Base-by-base conservation (phyloP, 37 sponge, comb jelly and placozoan species). In the Chondrilla cf. caribensis region DNA sequence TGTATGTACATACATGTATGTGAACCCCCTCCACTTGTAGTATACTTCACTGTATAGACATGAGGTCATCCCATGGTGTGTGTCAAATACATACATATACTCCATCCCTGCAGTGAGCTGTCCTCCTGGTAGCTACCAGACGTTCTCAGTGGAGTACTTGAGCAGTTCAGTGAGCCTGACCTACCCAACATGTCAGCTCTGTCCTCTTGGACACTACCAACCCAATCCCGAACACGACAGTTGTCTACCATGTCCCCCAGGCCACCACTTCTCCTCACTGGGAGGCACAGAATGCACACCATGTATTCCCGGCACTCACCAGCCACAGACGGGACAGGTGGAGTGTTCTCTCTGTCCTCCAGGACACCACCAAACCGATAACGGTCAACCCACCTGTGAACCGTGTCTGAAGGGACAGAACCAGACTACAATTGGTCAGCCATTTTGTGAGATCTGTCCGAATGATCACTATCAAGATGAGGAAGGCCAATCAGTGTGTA, bases 121-220 rank as follows among this genome's bases (percentile, higher is more conserved):
- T 26, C 11, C 68, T 67, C 68, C 68, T 26, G 68, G 68, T 33
- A 67, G 33, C 35, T 67, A 33, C 68, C 68, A 67, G 68, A 33
- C 68, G 33, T 67, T 31, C 35, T 28, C 68, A 4, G 68, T 29
- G 26, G 68, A 67, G 33, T 33, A 31, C 35, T 33, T 67, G 68
- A 33, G 35, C 68, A 29, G 33, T 5, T 31, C 68, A 17, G 35
- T 33, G 32, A 67, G 33, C 32, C 32, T 67, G 68, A 33, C 68
- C 29, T 67, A 67, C 68, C 68, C 68, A 28, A 31, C 68, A 28
- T 67, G 33, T 67, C 17, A 28, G 33, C 68, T 33, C 32, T 67
- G 68, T 33, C 68, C 68, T 33, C 32, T 67, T n/a, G 68, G 68
- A 28, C 68, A 67, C 68, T 67, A 67, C 68, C 68, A 67, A 32